Conservation (phyloP, 2,797 vertebrate genomes). For the Cossypha heuglini region DNA sequence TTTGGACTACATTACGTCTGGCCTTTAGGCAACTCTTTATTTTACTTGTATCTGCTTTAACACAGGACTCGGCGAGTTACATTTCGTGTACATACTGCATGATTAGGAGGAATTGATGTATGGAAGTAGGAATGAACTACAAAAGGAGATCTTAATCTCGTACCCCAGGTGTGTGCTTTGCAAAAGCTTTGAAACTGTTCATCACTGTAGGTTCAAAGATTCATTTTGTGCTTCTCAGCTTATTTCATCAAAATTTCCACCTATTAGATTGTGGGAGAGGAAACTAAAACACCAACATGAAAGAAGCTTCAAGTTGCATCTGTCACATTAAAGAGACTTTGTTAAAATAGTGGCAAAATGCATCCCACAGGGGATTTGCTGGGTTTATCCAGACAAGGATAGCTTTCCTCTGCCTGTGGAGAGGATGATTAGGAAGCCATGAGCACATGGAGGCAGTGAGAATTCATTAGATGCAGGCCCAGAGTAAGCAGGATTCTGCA, state of each 20-base stretch:
- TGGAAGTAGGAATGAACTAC: background rate
- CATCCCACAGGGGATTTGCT: background rate
- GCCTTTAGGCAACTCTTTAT: background rate
- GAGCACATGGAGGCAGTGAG: background rate
- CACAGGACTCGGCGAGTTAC: background rate
- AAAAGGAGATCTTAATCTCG: background rate
- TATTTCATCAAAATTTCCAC: background rate
- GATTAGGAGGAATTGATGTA: background rate
- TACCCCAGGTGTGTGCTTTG: background rate
- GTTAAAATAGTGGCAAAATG: background rate
- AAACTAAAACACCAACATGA: background rate
- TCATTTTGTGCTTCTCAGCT: background rate
- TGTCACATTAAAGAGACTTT: constrained; percentile 16
- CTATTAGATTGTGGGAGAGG: background rate
- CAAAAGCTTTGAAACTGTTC: constrained; percentile 1
- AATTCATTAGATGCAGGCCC: background rate
- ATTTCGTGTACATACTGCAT: background rate
- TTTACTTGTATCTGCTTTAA: background rate
- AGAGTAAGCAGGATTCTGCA: background rate
- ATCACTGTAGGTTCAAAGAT: background rate
- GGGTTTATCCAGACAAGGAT: background rate
- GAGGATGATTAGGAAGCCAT: background rate
- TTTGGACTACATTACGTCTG: background rate
- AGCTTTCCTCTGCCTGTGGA: background rate
- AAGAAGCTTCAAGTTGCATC: background rate